phyloP scores from a whole-genome alignment of 1,140 invertebrate genomes.

The Hirudo medicinalis region DNA sequence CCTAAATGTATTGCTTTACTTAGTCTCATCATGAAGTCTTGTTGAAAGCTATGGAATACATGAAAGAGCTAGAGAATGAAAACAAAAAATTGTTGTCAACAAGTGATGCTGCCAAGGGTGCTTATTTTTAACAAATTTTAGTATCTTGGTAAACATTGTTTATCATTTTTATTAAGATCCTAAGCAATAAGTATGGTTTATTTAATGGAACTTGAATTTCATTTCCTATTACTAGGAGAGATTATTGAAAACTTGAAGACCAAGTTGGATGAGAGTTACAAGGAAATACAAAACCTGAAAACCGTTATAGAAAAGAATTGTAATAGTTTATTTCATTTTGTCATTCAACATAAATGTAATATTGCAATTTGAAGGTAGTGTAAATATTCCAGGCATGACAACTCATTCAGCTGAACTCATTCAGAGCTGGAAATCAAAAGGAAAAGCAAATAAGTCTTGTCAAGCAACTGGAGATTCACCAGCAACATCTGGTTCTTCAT shows the following conservation, averaged over 20 bases:
- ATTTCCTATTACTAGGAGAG: background rate
- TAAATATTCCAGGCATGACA: no score
- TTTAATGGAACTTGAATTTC: background rate
- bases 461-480: no score
- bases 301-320: conserved; percentile 1
- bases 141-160: no score
- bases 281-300: conserved; percentile 4
- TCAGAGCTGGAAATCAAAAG: no score
- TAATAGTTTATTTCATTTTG: background rate
- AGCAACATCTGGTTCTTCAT: no score
- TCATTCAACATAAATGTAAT: no score
- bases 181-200: background rate
- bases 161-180: no score
- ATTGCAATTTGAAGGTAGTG: no score
- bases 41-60: conserved; percentile 12
- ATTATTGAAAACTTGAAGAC: background rate
- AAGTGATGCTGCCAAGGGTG: conserved; percentile 1
- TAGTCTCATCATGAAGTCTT: conserved; percentile 10
- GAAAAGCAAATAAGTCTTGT: no score
- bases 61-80: background rate
- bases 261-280: background rate
- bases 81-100: background rate
- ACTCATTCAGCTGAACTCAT: no score
- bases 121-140: no score
- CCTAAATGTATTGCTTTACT: background rate